phyloP scores from a whole-genome alignment of 2,113 vertebrate genomes.

The Pontoporia blainvillei region DNA sequence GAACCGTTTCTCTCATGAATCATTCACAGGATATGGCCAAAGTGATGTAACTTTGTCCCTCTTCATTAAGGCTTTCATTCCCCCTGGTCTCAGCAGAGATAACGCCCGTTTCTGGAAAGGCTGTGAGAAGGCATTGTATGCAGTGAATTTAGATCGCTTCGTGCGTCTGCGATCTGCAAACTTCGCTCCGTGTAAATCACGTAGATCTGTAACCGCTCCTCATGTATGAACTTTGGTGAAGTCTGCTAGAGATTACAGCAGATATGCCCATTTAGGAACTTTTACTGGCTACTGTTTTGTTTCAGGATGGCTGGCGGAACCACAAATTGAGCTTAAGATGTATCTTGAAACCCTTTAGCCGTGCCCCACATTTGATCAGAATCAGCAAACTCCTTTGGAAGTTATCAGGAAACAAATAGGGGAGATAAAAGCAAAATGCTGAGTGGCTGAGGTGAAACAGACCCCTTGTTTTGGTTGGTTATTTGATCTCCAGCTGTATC shows the following conservation, averaged over 20 bases:
- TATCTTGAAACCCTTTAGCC: constrained; percentile 69
- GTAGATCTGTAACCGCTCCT: constrained; percentile 59
- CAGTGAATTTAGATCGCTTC: constrained; percentile 45
- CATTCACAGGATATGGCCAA: constrained; percentile 44
- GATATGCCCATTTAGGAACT: constrained; percentile 62
- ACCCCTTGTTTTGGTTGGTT: constrained; percentile 68
- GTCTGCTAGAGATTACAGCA: constrained; percentile 68
- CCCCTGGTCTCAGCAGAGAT: constrained; percentile 19
- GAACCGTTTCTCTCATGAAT: constrained; percentile 41
- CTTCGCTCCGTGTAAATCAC: constrained; percentile 46
- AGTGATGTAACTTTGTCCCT: constrained; percentile 38
- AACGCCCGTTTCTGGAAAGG: not conserved
- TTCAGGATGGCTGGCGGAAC: constrained; percentile 63
- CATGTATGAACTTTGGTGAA: constrained; percentile 53
- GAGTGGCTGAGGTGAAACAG: constrained; percentile 70
- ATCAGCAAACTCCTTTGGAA: constrained; percentile 67
- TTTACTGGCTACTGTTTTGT: constrained; percentile 70
- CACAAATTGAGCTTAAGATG: constrained; percentile 68
- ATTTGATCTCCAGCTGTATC: constrained; percentile 69
- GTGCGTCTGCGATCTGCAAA: constrained; percentile 37
- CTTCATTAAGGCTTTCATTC: constrained; percentile 52
- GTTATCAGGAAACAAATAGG: constrained; percentile 73
- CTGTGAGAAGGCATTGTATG: constrained; percentile 49
- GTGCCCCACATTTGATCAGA: constrained; percentile 65
- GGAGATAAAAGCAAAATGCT: constrained; percentile 66